These are phyloP conservation scores for Torymus texanus DNA, from an alignment of 2,888 invertebrate genomes.

Conservation along the genomic window DNA sequence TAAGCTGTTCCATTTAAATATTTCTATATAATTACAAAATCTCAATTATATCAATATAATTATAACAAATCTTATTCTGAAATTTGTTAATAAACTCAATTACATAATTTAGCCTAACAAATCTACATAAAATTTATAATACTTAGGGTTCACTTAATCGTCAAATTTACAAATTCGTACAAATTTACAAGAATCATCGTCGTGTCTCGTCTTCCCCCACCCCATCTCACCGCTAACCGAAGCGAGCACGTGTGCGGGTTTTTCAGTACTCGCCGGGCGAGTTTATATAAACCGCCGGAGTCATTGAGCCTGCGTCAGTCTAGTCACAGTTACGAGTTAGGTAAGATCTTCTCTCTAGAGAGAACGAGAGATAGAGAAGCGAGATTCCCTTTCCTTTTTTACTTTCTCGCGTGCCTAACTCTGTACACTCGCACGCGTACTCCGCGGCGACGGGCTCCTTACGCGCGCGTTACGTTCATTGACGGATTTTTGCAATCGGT, in stretches of 20 bases:
- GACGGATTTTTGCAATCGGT: slow-evolving; percentile 26
- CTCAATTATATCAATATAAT: too few relatives aligned
- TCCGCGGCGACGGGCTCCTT: neutral
- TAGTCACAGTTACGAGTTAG: slow-evolving; percentile 61
- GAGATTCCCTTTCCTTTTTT: slow-evolving; percentile 60
- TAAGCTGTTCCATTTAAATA: too few relatives aligned
- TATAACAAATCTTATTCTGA: too few relatives aligned
- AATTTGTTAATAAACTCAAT: too few relatives aligned
- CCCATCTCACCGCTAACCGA: neutral
- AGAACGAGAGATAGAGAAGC: neutral
- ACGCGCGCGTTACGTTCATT: slow-evolving; percentile 1
- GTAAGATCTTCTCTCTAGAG: slow-evolving; percentile 58
- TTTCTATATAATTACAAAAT: too few relatives aligned
- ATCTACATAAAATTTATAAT: too few relatives aligned
- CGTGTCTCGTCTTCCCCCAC: neutral
- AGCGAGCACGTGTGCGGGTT: slow-evolving; percentile 41
- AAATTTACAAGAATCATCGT: too few relatives aligned
- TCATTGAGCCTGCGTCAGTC: slow-evolving; percentile 60
- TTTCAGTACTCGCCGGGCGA: slow-evolving; percentile 35
- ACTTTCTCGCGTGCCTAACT: slow-evolving; percentile 68
- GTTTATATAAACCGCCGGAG: slow-evolving; percentile 61
- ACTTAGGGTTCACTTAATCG: too few relatives aligned
- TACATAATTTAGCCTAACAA: too few relatives aligned
- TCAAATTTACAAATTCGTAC: too few relatives aligned
- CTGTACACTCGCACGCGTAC: too few relatives aligned